A percentile compares a stretch with the other conserved stretches of the same genome.
Conservation (phyloP, 2,797 vertebrate genomes). For the Falco rusticolus region DNA sequence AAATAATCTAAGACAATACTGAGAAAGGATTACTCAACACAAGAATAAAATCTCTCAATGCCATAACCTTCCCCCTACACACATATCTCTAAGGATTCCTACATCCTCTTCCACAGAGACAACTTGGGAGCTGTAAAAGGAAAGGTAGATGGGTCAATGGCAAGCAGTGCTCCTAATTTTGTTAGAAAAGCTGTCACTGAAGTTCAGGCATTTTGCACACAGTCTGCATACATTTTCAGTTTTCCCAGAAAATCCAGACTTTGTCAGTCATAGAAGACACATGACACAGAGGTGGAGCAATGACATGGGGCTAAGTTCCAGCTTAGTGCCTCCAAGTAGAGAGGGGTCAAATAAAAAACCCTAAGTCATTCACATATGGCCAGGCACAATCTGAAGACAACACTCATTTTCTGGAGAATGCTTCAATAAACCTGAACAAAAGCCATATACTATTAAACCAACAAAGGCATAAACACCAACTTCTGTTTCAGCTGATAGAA, state of each 20-base stretch:
- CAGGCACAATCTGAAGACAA: neutral
- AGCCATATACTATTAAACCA: constrained; percentile 33
- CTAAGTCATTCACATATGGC: neutral
- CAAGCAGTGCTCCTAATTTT: neutral
- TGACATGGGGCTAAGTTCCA: neutral
- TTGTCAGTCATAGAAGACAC: neutral
- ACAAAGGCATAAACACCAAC: constrained; percentile 22
- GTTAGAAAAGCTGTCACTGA: neutral
- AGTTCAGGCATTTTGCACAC: neutral
- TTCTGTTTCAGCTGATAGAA: constrained; percentile 41
- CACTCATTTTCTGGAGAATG: constrained; percentile 10
- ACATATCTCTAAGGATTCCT: neutral
- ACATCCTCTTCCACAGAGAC: neutral
- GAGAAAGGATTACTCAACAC: neutral
- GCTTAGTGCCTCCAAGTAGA: neutral
- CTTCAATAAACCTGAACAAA: constrained; percentile 29
- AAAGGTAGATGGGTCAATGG: neutral
- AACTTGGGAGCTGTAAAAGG: neutral
- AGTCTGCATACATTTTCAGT: neutral
- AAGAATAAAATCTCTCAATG: neutral
- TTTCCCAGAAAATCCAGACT: neutral
- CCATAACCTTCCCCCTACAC: neutral
- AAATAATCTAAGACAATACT: neutral
- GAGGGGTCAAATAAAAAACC: neutral
- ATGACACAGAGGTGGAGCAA: neutral